Conservation (phyloP, 2,797 vertebrate species). For the Sarcophilus harrisii region DNA sequence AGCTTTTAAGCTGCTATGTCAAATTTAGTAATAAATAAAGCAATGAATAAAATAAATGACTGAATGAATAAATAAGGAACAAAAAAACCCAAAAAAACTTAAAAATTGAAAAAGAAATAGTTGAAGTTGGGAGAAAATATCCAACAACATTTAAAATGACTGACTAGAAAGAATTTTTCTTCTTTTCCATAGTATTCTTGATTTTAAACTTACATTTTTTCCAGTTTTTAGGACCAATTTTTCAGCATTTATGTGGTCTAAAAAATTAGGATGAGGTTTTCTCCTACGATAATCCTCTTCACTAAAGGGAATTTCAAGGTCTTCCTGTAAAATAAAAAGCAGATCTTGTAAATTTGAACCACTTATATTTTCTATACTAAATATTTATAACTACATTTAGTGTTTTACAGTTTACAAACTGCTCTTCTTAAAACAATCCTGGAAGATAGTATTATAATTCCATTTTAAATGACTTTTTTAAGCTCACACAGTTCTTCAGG, state of each 20-base stretch:
- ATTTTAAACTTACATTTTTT: conserved; percentile 88
- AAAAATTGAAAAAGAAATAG: neutral
- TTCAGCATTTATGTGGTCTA: conserved; percentile 89
- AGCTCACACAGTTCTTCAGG: neutral
- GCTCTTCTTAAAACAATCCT: neutral
- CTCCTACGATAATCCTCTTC: conserved; percentile 92
- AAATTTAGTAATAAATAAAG: neutral
- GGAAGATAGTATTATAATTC: neutral
- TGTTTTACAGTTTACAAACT: neutral
- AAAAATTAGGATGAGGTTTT: conserved; percentile 91
- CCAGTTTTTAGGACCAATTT: conserved; percentile 92
- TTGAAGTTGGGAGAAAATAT: neutral
- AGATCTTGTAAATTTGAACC: accelerated
- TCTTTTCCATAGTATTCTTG: neutral
- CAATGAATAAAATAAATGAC: neutral
- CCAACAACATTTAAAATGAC: accelerated
- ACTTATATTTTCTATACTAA: neutral
- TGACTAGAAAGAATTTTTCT: neutral
- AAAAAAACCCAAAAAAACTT: neutral
- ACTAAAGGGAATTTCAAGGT: conserved; percentile 88
- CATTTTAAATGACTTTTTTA: neutral
- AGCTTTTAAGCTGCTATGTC: neutral
- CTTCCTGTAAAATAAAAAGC: conserved; percentile 84
- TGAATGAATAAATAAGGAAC: neutral
- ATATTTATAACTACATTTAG: neutral